A percentile compares a stretch with the other conserved stretches of the same genome.
Conservation (phyloP, 1,140 invertebrate genomes). For the Diorhabda sublineata region DNA sequence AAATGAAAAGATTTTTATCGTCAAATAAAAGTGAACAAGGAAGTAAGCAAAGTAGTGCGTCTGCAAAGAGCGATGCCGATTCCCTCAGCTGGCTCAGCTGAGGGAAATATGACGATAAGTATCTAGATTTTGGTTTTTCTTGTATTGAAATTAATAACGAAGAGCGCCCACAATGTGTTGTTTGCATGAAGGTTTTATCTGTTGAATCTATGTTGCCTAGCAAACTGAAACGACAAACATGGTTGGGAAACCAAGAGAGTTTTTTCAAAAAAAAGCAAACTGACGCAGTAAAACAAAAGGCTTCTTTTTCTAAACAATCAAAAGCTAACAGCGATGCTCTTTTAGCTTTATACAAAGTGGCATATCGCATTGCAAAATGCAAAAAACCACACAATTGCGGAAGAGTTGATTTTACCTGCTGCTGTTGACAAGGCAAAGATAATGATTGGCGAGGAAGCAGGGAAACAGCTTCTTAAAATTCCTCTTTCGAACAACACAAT, state of each 20-base stretch:
- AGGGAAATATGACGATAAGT: constrained; percentile 12
- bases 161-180: constrained; percentile 10
- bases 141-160: neutral
- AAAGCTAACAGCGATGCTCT: neutral
- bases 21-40: constrained; percentile 3
- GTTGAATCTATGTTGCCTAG: constrained; percentile 5
- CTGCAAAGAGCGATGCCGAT: constrained; percentile 1
- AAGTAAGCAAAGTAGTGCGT: constrained; percentile 3
- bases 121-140: neutral
- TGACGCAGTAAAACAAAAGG: neutral
- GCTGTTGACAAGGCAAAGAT: constrained; percentile 34
- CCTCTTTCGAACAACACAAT: constrained; percentile 27
- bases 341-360: neutral
- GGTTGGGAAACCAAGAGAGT: constrained; percentile 3
- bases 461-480: constrained; percentile 22
- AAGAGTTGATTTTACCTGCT: constrained; percentile 35
- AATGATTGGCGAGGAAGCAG: no score
- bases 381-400: constrained; percentile 12
- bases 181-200: constrained; percentile 10
- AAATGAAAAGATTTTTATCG: constrained; percentile 6
- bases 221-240: constrained; percentile 4
- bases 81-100: neutral
- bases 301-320: neutral
- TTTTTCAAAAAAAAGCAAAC: neutral
- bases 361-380: no score